A percentile compares a stretch with the other conserved stretches of the same genome.
Evolutionary conservation across 1,140 invertebrate genomes (phyloP).

Genomic region (Cheumatopsyche charites): DNA sequence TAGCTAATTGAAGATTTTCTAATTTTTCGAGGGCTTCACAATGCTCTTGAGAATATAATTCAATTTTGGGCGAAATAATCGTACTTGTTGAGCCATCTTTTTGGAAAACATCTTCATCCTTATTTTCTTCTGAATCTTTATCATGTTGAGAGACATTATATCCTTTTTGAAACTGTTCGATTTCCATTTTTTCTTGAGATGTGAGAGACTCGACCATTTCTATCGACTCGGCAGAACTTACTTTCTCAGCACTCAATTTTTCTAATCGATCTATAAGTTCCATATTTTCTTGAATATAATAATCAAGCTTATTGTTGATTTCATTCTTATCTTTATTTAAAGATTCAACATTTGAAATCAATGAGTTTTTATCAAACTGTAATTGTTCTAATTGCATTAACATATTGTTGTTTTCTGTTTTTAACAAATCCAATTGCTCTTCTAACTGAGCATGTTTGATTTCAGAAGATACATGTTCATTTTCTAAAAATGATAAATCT

Average conservation of each 20-base stretch:
- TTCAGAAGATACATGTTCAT: constrained; percentile 68
- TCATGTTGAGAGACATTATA: constrained; percentile 24
- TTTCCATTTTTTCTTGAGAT: constrained; percentile 66
- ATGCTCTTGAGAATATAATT: constrained; percentile 68
- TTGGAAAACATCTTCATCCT: constrained; percentile 56
- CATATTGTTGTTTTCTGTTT: constrained; percentile 60
- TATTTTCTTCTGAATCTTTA: constrained; percentile 39
- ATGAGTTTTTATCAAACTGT: constrained; percentile 62
- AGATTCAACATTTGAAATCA: constrained; percentile 61
- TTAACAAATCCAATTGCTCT: constrained; percentile 67
- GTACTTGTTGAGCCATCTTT: constrained; percentile 62
- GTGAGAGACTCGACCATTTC: constrained; percentile 72
- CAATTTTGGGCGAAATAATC: constrained; percentile 71
- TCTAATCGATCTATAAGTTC: constrained; percentile 70
- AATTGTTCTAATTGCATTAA: constrained; percentile 62
- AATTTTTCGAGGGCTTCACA: constrained; percentile 73
- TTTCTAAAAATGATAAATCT: constrained; percentile 64
- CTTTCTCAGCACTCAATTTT: constrained; percentile 70
- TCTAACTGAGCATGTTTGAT: constrained; percentile 74
- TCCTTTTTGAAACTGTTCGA: constrained; percentile 62
- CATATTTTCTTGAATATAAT: constrained; percentile 70
- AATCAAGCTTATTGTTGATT: constrained; percentile 64
- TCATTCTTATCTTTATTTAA: constrained; percentile 66
- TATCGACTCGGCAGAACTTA: constrained; percentile 71
- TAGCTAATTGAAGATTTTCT: constrained; percentile 67